Evolutionary conservation across 2,113 vertebrate genomes (phyloP).

Genomic region (Alaudala cheleensis): DNA sequence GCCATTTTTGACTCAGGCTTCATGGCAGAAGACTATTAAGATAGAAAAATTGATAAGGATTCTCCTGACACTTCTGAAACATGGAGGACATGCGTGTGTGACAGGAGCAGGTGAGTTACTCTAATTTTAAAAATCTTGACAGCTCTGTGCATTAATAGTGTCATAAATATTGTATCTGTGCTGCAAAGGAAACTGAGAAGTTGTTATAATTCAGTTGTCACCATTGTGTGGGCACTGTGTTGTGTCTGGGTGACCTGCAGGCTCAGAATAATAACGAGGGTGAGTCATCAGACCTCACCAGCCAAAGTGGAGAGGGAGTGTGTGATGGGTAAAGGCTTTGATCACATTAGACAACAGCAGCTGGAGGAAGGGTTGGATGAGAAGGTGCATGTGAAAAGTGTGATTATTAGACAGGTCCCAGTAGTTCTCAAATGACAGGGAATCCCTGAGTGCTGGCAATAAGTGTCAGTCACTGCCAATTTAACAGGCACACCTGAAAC

Average conservation of each 20-base stretch:
- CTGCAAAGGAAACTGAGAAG: conserved; percentile 38
- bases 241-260: conserved; percentile 44
- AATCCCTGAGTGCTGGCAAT: conserved; percentile 8
- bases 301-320: conserved; percentile 20
- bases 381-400: conserved; percentile 4
- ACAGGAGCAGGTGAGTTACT: conserved; percentile 44
- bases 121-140: conserved; percentile 48
- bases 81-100: not conserved
- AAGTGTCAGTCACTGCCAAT: conserved; percentile 55
- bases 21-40: conserved; percentile 24
- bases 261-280: conserved; percentile 44
- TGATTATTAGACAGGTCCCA: not conserved
- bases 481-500: not conserved
- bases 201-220: conserved; percentile 57
- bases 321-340: conserved; percentile 44
- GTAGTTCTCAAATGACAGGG: not conserved
- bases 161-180: conserved; percentile 62
- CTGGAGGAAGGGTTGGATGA: not conserved
- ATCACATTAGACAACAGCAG: conserved; percentile 33
- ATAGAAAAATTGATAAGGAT: conserved; percentile 38
- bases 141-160: conserved; percentile 39
- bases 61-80: conserved; percentile 40
- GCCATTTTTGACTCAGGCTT: conserved; percentile 13
- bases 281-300: conserved; percentile 33
- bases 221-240: conserved; percentile 14